Evolutionary conservation across 92 coral and sea anemone genomes (phyloP).

Genomic region (Actinernus sp.): DNA sequence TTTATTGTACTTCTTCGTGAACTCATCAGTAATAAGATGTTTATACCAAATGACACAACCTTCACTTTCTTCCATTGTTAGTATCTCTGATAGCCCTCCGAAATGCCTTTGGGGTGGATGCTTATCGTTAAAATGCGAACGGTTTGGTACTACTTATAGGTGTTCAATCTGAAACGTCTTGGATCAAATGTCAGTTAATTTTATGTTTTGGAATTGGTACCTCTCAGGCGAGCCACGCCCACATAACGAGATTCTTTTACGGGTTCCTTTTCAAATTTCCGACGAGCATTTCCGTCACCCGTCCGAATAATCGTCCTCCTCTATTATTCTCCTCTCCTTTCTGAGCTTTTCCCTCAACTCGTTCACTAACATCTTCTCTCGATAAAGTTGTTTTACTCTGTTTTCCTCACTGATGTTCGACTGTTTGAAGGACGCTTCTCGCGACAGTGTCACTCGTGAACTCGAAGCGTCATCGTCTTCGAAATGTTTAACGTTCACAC

Average conservation of each 20-base stretch:
- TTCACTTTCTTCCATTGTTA: too few relatives aligned
- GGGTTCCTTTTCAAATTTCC: background rate
- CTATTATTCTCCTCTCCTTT: slow-evolving; percentile 28
- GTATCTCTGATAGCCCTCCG: too few relatives aligned
- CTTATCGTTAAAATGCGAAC: too few relatives aligned
- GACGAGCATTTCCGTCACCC: background rate
- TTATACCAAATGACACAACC: too few relatives aligned
- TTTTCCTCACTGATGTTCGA: slow-evolving; percentile 67
- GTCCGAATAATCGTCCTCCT: slow-evolving; percentile 11
- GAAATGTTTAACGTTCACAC: too few relatives aligned
- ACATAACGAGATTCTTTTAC: background rate
- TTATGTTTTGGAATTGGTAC: background rate
- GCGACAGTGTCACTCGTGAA: slow-evolving; percentile 27
- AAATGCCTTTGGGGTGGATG: too few relatives aligned
- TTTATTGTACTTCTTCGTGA: too few relatives aligned
- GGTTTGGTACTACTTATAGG: too few relatives aligned
- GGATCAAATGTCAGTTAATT: too few relatives aligned
- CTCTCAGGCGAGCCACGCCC: background rate
- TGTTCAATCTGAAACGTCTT: too few relatives aligned
- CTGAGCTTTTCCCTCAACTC: slow-evolving; percentile 71
- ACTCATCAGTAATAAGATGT: too few relatives aligned
- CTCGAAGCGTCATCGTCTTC: too few relatives aligned
- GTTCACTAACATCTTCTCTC: slow-evolving; percentile 76
- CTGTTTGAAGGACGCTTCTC: slow-evolving; percentile 77
- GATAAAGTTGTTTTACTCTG: slow-evolving; percentile 56